Conservation (phyloP, 2,797 vertebrate genomes). For the Eurystomus glaucurus region DNA sequence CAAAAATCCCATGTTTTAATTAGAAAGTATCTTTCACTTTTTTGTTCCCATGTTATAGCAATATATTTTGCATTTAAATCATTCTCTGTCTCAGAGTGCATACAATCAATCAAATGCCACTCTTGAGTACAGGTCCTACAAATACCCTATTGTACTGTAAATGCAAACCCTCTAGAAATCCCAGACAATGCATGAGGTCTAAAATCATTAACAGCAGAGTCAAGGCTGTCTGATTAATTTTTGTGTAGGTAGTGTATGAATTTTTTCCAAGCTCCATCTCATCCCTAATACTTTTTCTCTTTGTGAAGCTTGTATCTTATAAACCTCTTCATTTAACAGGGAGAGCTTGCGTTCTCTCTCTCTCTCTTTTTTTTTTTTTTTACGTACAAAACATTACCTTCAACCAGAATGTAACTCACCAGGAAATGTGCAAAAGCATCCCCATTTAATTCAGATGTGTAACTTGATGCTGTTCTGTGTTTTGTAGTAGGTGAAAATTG, state of each 20-base stretch:
- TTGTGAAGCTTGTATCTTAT: background rate
- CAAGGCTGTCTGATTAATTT: conserved; percentile 46
- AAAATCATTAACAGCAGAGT: conserved; percentile 44
- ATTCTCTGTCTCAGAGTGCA: background rate
- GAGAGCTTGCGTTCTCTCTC: background rate
- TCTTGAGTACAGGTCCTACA: conserved; percentile 41
- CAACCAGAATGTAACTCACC: background rate
- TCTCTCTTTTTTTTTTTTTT: background rate
- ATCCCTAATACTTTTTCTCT: background rate
- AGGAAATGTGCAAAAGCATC: conserved; percentile 17
- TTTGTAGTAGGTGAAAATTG: conserved; percentile 13
- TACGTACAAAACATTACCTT: background rate
- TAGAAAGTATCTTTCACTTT: conserved; percentile 45
- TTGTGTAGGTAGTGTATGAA: background rate
- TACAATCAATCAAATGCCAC: conserved; percentile 58
- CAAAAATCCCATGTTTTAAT: conserved; percentile 53
- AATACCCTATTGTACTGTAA: conserved; percentile 23
- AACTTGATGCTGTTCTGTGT: background rate
- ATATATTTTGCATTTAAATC: conserved; percentile 60
- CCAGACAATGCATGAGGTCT: conserved; percentile 5
- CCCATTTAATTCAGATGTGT: background rate
- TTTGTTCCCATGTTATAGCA: conserved; percentile 37
- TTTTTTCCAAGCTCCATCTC: conserved; percentile 2
- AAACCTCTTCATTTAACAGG: background rate
- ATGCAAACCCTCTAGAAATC: conserved; percentile 49